Conservation (phyloP, 2,113 vertebrate genomes). For the Microtus oregoni region DNA sequence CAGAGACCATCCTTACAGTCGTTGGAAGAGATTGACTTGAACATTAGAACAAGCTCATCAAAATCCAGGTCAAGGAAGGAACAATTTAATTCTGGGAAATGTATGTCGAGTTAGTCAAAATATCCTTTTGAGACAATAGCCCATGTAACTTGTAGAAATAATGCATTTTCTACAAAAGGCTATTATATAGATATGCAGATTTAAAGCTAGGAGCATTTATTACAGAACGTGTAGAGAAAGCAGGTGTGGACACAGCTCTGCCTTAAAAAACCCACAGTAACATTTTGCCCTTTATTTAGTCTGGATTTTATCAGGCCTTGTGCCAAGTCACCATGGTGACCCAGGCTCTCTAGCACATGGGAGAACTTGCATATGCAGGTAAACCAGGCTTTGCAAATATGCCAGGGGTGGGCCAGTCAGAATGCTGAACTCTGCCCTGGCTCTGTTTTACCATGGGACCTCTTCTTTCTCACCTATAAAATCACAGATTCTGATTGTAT, state of each 20-base stretch:
- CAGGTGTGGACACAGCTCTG: conserved; percentile 31
- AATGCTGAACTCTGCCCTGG: not conserved
- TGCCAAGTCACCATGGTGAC: not conserved
- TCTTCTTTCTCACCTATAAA: not conserved
- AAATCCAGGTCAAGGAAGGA: not conserved
- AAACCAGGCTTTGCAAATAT: not conserved
- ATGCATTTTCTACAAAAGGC: not conserved
- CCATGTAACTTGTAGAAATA: not conserved
- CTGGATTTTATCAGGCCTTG: conserved; percentile 19
- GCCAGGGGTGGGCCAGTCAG: too few relatives aligned
- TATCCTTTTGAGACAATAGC: conserved; percentile 22
- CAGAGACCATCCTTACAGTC: not conserved
- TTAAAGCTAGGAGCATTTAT: not conserved
- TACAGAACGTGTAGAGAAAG: not conserved
- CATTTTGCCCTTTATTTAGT: conserved; percentile 17
- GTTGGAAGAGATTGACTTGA: not conserved
- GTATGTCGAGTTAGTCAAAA: not conserved
- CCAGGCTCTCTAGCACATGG: not conserved
- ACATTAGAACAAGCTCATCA: not conserved
- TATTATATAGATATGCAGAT: conserved; percentile 40
- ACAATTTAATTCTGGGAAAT: conserved; percentile 20
- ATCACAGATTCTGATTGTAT: not conserved
- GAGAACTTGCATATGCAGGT: not conserved
- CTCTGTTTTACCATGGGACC: not conserved
- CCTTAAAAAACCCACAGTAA: not conserved